Evolutionary conservation across 2,797 vertebrate species (phyloP), one percentile per base, ranked within the genome.

Genomic region (Lagorchestes hirsutus): DNA sequence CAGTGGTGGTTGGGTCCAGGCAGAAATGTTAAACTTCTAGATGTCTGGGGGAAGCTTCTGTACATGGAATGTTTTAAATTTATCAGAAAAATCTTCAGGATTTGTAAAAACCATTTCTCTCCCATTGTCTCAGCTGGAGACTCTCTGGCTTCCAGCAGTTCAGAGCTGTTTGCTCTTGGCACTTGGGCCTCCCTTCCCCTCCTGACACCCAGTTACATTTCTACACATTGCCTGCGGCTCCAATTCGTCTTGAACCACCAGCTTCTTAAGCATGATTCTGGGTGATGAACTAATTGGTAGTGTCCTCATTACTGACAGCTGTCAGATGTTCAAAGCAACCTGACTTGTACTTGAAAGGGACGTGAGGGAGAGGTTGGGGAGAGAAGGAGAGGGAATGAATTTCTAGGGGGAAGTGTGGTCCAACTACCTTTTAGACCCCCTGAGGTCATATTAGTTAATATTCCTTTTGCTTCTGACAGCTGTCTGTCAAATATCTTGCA

Each of bases 281-380:
- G 40, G 34, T 22, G 92, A 95, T 54, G 92, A 59, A 62, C 91
- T 93, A 91, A 90, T 92, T 95, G 94, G 28, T 87, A 87, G 90
- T 9, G 29, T 22, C 55, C n/a, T 96, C 55, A 67, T 59, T 74
- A 87, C 55, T 93, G 57, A 95, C 59, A 90, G 91, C 62, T 16
- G 22, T 93, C 40, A 54, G 50, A 95, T 90, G 55, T 59, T 91
- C 82, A 93, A 91, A 92, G 90, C 29, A 95, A 92, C 46, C 92
- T 90, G 87, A 59, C 91, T 34, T 55, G 50, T 82, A 50, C 50
- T 56, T n/a, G n/a, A 87, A 87, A 67, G 91, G 91, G 46, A 62
- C n/a, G 62, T 90, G 92, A 94, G 92, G 93, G 56, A 54, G 92
- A 95, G 90, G 67, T 54, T 4, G 27, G 59, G 54, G 40, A 29